Evolutionary conservation across 2,113 vertebrate species (phyloP).

Genomic region (Triplophysa dalaica): DNA sequence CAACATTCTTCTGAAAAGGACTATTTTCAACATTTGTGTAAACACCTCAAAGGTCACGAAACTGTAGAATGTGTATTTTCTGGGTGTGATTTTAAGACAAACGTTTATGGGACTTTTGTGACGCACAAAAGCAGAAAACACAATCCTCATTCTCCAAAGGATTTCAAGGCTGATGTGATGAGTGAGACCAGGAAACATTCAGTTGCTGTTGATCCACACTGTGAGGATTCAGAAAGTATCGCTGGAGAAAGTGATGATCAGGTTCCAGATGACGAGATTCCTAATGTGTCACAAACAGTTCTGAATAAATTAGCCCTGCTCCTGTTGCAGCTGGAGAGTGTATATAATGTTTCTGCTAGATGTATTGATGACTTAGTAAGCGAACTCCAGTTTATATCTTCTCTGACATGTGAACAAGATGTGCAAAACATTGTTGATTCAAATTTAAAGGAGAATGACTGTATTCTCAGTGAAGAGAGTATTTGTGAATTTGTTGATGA

Average conservation of each 20-base stretch:
- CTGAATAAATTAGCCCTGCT: conserved; percentile 24
- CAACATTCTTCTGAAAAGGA: too few species aligned
- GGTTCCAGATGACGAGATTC: neutral
- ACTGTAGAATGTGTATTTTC: too few species aligned
- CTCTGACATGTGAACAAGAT: conserved; percentile 19
- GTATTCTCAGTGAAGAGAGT: neutral
- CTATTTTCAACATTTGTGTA: too few species aligned
- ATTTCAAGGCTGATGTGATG: conserved; percentile 36
- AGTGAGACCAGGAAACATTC: neutral
- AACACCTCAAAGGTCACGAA: too few species aligned
- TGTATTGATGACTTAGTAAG: conserved; percentile 49
- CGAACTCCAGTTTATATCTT: conserved; percentile 48
- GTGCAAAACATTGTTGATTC: conserved; percentile 17
- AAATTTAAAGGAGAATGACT: neutral
- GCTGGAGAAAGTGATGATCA: conserved; percentile 43
- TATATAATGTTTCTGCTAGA: conserved; percentile 34
- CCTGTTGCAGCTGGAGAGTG: conserved; percentile 10
- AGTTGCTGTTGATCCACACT: neutral
- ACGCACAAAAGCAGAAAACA: conserved; percentile 49
- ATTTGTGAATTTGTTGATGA: neutral
- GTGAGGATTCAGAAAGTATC: conserved; percentile 16
- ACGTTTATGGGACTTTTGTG: too few species aligned
- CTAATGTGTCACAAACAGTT: conserved; percentile 16
- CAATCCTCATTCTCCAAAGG: conserved; percentile 29
- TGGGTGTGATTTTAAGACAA: too few species aligned